Evolutionary conservation across 2,113 vertebrate genomes (phyloP), one percentile per base, ranked within the genome.

Genomic region (Scytalopus superciliaris): DNA sequence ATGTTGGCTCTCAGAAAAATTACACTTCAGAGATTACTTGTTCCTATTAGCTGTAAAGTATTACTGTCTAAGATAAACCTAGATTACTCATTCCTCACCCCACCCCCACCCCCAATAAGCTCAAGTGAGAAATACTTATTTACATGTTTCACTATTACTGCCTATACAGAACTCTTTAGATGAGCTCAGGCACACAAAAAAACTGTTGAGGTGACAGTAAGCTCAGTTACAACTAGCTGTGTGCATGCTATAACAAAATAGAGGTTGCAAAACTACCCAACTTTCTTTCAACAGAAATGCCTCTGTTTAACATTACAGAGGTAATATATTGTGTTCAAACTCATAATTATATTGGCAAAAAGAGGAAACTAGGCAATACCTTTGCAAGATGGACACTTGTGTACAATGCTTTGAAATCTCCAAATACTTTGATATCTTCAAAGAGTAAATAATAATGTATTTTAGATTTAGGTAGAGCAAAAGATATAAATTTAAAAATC

Each of bases 191-290:
- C 7, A 35, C 14, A 30, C 19, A 30, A 52, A 6, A 5, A 53
- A 49, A n/a, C 12, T 19, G 19, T 52, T 60, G 63, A 91, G 10
- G 19, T 50, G 28, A 35, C 7, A 64, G 4, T 37, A 52, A 49
- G 3, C 4, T 70, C 56, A 15, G 7, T 30, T 64, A 24, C 6
- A 53, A 7, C 10, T 21, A 30, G 8, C 25, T 2, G 0, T 67
- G 25, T 47, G 8, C 1, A 3, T 14, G 2, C 30, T 55, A 3
- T 25, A 19, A 25, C 9, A 70, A 15, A 5, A 39, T 1, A n/a
- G 3, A 42, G 6, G 10, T 5, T 64, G 14, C 11, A 74, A 75
- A 31, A 27, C 19, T 35, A 52, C 5, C 17, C 13, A 53, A 25
- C 17, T 60, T n/a, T 10, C 1, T 72, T 85, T 50, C 22, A 33